Evolutionary conservation across 2,888 invertebrate species (phyloP).

Genomic region (Sinohyriopsis cumingii): DNA sequence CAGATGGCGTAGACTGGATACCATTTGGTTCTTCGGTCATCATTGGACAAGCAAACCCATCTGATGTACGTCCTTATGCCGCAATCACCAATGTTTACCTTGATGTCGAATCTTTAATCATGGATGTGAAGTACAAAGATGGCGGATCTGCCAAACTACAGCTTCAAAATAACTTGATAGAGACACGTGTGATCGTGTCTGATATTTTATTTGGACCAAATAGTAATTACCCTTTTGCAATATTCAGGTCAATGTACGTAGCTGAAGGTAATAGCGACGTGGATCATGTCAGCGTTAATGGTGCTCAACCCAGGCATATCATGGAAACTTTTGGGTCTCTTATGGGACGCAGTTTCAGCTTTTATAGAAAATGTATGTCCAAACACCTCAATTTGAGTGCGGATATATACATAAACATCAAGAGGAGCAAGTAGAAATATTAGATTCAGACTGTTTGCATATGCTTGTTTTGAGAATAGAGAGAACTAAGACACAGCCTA

Average conservation of each 20-base stretch:
- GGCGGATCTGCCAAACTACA: constrained; percentile 6
- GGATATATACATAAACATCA: constrained; percentile 49
- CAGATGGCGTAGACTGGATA: constrained; percentile 13
- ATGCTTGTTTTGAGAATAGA: too few species aligned
- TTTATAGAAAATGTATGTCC: constrained; percentile 56
- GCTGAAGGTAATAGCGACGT: constrained; percentile 50
- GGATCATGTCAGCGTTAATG: constrained; percentile 46
- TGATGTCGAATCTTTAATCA: not conserved
- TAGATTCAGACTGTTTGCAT: too few species aligned
- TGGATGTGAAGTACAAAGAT: constrained; percentile 5
- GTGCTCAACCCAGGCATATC: constrained; percentile 35
- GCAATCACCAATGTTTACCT: constrained; percentile 5
- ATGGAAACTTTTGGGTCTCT: constrained; percentile 42
- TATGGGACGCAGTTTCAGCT: constrained; percentile 46
- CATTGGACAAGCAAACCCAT: constrained; percentile 4
- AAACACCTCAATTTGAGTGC: constrained; percentile 55
- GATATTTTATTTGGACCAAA: not conserved
- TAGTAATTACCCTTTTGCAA: constrained; percentile 38
- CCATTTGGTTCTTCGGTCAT: constrained; percentile 12
- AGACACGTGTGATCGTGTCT: not conserved
- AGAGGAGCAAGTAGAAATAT: constrained; percentile 3
- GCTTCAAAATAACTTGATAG: not conserved
- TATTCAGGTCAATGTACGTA: constrained; percentile 56
- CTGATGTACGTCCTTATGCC: constrained; percentile 6
- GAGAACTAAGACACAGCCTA: too few species aligned